phyloP scores from a whole-genome alignment of 1,140 invertebrate genomes.

The Formica selysi region DNA sequence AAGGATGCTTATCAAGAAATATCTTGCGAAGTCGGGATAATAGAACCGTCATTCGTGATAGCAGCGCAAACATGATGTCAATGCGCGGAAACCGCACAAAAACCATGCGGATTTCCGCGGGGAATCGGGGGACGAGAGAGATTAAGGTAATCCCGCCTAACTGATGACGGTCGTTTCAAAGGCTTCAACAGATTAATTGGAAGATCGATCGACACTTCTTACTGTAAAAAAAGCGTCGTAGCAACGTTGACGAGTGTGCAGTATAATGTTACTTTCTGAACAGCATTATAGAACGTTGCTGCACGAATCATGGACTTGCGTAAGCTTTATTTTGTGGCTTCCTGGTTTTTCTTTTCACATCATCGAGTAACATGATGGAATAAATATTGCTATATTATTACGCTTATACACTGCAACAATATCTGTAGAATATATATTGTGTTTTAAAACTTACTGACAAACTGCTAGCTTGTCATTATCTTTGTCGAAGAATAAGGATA shows the following conservation, averaged over 20 bases:
- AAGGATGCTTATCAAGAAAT: constrained; percentile 34
- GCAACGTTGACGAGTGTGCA: constrained; percentile 16
- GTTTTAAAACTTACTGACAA: not conserved
- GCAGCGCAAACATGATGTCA: constrained; percentile 66
- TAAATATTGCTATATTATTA: not conserved
- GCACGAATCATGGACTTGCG: not conserved
- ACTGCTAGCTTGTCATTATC: not conserved
- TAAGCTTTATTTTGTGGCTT: constrained; percentile 24
- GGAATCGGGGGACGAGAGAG: constrained; percentile 63
- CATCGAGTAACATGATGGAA: not conserved
- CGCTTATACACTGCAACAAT: not conserved
- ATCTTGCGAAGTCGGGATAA: constrained; percentile 15
- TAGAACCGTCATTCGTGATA: constrained; percentile 1
- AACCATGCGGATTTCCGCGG: constrained; percentile 66
- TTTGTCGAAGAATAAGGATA: too few relatives aligned
- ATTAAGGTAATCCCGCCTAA: constrained; percentile 83
- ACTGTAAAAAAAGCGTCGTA: constrained; percentile 23
- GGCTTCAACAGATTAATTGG: constrained; percentile 84
- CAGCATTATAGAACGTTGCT: constrained; percentile 2
- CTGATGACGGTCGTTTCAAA: constrained; percentile 83
- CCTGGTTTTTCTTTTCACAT: not conserved
- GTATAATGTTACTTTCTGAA: constrained; percentile 16
- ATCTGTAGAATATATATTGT: not conserved
- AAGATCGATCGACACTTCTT: constrained; percentile 70
- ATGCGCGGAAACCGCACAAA: constrained; percentile 81